Evolutionary conservation across 2,113 vertebrate species (phyloP).

Genomic region (Paratilapia polleni): DNA sequence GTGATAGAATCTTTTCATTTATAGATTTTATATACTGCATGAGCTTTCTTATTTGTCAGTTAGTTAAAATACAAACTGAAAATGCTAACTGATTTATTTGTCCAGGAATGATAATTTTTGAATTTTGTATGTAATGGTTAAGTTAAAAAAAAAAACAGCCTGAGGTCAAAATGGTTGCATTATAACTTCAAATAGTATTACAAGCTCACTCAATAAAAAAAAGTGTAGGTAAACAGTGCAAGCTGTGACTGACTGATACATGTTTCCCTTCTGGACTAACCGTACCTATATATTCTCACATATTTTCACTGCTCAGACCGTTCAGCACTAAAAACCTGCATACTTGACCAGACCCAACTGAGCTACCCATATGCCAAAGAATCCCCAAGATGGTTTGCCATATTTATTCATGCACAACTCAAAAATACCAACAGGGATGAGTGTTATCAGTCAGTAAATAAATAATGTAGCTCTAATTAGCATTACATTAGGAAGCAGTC

Average conservation of each 20-base stretch:
- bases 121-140: neutral
- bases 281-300: neutral
- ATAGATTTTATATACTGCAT: neutral
- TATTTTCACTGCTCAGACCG: neutral
- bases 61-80: rapidly evolving
- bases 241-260: neutral
- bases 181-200: neutral
- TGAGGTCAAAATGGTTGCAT: neutral
- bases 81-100: neutral
- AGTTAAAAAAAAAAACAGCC: neutral
- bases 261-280: neutral
- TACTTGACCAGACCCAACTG: too few relatives aligned
- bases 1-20: neutral
- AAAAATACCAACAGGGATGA: neutral
- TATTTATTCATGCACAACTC: neutral
- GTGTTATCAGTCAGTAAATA: neutral
- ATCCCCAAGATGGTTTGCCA: rapidly evolving
- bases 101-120: neutral
- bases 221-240: neutral
- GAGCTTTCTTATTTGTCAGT: neutral
- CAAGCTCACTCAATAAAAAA: rapidly evolving
- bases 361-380: neutral
- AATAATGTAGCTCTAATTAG: neutral
- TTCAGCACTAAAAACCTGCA: neutral
- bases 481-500: neutral